Conservation (phyloP, 1,140 invertebrate genomes). For the Drosophila sulfurigaster region DNA sequence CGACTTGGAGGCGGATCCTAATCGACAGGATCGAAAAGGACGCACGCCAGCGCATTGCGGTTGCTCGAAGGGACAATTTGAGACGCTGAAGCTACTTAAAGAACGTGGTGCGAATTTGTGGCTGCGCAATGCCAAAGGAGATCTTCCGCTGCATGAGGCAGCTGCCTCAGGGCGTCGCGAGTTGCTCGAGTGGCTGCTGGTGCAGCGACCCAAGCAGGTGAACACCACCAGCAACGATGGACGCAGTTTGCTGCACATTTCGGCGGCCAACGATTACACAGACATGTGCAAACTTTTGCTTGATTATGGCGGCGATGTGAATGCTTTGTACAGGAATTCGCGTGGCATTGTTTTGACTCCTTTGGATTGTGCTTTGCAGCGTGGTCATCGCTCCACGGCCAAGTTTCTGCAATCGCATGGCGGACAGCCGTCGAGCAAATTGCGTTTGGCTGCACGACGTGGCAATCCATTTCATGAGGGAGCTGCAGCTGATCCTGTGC, state of each 20-base stretch:
- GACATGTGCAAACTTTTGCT: constrained; percentile 96
- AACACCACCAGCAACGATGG: constrained; percentile 97
- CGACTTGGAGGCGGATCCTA: constrained; percentile 94
- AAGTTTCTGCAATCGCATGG: constrained; percentile 97
- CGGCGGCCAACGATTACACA: constrained; percentile 96
- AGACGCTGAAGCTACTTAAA: constrained; percentile 87
- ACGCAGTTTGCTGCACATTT: constrained; percentile 96
- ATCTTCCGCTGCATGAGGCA: constrained; percentile 97
- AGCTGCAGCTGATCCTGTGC: constrained; percentile 67
- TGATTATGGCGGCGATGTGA: constrained; percentile 92
- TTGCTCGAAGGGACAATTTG: constrained; percentile 96
- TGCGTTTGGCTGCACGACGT: constrained; percentile 84
- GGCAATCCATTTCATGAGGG: constrained; percentile 76
- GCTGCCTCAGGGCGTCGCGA: constrained; percentile 95
- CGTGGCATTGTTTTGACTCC: constrained; percentile 94
- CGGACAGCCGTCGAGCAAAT: constrained; percentile 91
- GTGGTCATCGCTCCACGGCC: constrained; percentile 94
- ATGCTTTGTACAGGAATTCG: constrained; percentile 92
- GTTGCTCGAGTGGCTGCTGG: constrained; percentile 93
- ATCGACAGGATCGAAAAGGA: constrained; percentile 96
- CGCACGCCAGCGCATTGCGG: constrained; percentile 92
- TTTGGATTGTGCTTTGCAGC: constrained; percentile 94
- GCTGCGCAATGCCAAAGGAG: constrained; percentile 95
- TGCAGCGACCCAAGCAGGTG: constrained; percentile 92
- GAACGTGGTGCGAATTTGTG: constrained; percentile 95